phyloP scores from a whole-genome alignment of 2,113 vertebrate species.

The Etheostoma spectabile region DNA sequence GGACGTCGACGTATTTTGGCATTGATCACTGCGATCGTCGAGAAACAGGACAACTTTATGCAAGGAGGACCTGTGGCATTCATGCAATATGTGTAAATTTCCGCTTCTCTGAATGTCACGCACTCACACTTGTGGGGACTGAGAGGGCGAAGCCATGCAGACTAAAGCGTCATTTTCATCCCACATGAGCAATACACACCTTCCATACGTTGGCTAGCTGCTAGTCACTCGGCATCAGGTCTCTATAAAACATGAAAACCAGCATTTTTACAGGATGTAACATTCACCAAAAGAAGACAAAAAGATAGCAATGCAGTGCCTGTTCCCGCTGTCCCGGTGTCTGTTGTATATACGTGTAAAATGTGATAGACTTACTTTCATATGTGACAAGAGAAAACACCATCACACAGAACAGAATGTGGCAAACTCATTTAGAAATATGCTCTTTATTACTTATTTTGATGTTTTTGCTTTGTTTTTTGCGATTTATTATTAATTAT shows the following conservation, averaged over 20 bases:
- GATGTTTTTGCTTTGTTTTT: constrained; percentile 24
- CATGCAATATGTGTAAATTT: constrained; percentile 89
- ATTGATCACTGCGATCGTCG: constrained; percentile 26
- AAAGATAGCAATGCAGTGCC: constrained; percentile 93
- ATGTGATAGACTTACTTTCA: constrained; percentile 95
- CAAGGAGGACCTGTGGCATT: constrained; percentile 90
- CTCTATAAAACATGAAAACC: constrained; percentile 94
- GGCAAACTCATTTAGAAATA: constrained; percentile 88
- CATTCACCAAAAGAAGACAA: constrained; percentile 96
- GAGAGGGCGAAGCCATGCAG: constrained; percentile 87
- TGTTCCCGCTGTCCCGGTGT: constrained; percentile 97
- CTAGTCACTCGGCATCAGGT: constrained; percentile 90
- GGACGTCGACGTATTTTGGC: constrained; percentile 63
- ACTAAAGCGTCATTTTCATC: constrained; percentile 86
- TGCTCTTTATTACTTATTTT: constrained; percentile 59
- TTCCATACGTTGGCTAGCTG: constrained; percentile 85
- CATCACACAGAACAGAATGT: constrained; percentile 86
- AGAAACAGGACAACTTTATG: constrained; percentile 72
- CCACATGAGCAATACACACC: constrained; percentile 89
- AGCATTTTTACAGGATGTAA: constrained; percentile 90
- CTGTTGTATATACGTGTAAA: constrained; percentile 96
- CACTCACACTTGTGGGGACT: constrained; percentile 87
- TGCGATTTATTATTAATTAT: constrained; percentile 89
- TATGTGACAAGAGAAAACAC: constrained; percentile 78
- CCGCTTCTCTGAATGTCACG: constrained; percentile 85